Percentiles rank a stretch among this genome's conserved stretches.
Evolutionary conservation across 2,113 vertebrate genomes (phyloP).

Genomic region (Ochotona curzoniae): DNA sequence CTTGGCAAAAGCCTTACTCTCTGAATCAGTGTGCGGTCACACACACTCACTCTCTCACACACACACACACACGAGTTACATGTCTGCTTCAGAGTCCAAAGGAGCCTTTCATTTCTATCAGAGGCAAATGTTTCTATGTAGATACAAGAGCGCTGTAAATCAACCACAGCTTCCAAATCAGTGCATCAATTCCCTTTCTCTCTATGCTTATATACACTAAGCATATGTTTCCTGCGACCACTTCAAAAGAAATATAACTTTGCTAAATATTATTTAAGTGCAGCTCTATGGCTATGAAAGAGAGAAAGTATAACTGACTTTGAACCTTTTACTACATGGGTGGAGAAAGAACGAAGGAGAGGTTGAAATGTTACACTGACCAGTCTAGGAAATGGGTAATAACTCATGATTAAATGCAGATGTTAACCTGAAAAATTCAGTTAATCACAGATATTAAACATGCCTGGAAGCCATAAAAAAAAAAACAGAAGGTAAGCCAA

Average conservation of each 20-base stretch:
- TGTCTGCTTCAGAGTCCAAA: neutral
- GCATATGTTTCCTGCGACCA: constrained; percentile 69
- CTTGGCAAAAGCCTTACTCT: neutral
- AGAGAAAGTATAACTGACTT: constrained; percentile 67
- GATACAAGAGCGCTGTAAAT: constrained; percentile 59
- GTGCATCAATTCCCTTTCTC: neutral
- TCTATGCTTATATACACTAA: constrained; percentile 52
- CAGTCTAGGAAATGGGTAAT: constrained; percentile 84
- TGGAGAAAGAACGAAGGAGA: constrained; percentile 74
- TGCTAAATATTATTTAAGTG: constrained; percentile 69
- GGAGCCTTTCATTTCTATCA: constrained; percentile 42
- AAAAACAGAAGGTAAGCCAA: constrained; percentile 66
- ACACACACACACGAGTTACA: neutral
- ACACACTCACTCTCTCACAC: neutral
- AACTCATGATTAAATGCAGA: constrained; percentile 84
- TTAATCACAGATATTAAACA: constrained; percentile 78
- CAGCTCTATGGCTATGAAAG: neutral
- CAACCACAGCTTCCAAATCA: constrained; percentile 34
- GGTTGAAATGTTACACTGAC: constrained; percentile 78
- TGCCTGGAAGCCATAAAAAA: constrained; percentile 68
- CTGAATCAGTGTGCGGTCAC: neutral
- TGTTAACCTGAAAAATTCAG: constrained; percentile 80
- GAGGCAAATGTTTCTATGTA: neutral
- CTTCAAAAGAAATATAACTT: constrained; percentile 77
- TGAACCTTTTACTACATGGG: constrained; percentile 70